Evolutionary conservation across 2,888 invertebrate genomes (phyloP), one percentile per base, ranked within the genome.

Genomic region (Andricus curvator): DNA sequence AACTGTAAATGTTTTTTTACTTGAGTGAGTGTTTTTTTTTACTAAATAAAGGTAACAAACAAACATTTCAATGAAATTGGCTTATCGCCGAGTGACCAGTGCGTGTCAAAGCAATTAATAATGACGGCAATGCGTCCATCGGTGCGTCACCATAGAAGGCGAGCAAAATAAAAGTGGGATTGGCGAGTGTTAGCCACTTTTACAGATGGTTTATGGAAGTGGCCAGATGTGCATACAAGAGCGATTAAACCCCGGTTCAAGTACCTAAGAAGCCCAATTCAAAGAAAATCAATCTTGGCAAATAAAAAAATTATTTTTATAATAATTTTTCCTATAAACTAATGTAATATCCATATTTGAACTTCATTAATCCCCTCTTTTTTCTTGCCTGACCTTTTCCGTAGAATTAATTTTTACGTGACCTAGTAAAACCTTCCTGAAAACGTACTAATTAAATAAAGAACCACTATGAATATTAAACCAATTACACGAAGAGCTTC

Each of bases 61-160:
- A 37, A 37, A 37, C 37, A 37, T 37, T 37, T 37, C 37, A 37
- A 37, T 37, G 37, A 37, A 37, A 37, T 37, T 37, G 37, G 37
- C 41, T 11, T 11, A 2, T 11, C 41, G 41, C 11, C 41, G 13
- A 13, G 41, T 13, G 41, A 44, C 15, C 51, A 48, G 48, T 48
- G 68, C 44, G 56, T 74, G 70, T 74, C 48, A 48, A 33, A 51
- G 67, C 25, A 76, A 33, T 76, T 65, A 62, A 74, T 78, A 64
- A 78, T 68, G 78, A 79, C 79, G 66, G 74, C 68, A 83, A 78
- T 48, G 70, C 70, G n/a, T 44, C 22, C 80, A 79, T 78, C 37
- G 44, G 33, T 60, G 74, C 65, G 79, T 76, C 41, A 77, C 81
- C 81, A 70, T 81, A 81, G 37, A 81, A 78, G 81, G 81, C 68